Evolutionary conservation across 2,113 vertebrate genomes (phyloP).

Genomic region (Istiophorus platypterus): DNA sequence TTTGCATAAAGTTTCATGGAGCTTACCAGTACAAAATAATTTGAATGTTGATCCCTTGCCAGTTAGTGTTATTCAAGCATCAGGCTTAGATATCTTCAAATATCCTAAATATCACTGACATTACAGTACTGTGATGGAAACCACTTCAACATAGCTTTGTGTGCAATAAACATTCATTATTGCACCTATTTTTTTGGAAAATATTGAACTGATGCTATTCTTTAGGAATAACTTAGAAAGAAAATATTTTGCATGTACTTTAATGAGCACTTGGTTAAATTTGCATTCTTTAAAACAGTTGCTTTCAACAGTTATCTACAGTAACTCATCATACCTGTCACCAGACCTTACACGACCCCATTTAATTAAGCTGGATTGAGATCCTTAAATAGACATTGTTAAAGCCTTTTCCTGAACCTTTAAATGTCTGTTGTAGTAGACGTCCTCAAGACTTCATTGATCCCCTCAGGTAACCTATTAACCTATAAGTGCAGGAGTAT

Average conservation of each 20-base stretch:
- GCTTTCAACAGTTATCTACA: slow-evolving; percentile 53
- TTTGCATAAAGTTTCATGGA: slow-evolving; percentile 68
- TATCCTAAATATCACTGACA: slow-evolving; percentile 35
- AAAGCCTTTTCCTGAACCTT: slow-evolving; percentile 58
- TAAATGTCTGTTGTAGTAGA: slow-evolving; percentile 65
- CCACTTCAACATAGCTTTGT: too few species aligned
- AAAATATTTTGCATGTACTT: slow-evolving; percentile 44
- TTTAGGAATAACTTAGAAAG: slow-evolving; percentile 31
- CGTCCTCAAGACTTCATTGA: slow-evolving; percentile 73
- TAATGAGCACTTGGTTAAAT: slow-evolving; percentile 60
- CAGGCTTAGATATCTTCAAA: slow-evolving; percentile 45
- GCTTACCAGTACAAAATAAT: slow-evolving; percentile 54
- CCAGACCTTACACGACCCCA: slow-evolving; percentile 54
- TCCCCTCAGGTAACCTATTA: slow-evolving; percentile 70
- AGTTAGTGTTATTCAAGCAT: slow-evolving; percentile 49
- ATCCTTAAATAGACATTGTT: slow-evolving; percentile 63
- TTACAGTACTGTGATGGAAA: slow-evolving; percentile 42
- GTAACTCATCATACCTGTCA: slow-evolving; percentile 49
- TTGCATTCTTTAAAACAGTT: slow-evolving; percentile 53
- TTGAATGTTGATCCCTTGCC: slow-evolving; percentile 52
- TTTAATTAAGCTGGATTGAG: slow-evolving; percentile 59
- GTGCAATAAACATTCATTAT: slow-evolving; percentile 44
- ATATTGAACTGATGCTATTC: slow-evolving; percentile 28
- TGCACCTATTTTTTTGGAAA: slow-evolving; percentile 3
- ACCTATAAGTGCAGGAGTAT: slow-evolving; percentile 67